Conservation (phyloP, 2,888 invertebrate species). For the Branchipolynoe longqiensis region DNA sequence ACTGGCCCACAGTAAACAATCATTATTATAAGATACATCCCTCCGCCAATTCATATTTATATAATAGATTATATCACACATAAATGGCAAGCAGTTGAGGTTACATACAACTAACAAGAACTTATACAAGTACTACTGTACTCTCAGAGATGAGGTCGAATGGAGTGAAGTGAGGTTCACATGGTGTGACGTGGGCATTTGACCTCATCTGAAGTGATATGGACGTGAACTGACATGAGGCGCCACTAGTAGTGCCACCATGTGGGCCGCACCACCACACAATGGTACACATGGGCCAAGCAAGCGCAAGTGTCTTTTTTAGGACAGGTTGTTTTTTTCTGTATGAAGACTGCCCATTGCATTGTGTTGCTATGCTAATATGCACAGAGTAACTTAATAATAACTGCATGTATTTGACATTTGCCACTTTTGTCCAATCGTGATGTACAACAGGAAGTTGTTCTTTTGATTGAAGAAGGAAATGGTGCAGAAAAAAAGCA, state of each 20-base stretch:
- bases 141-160: conserved; percentile 3
- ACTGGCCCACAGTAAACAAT: too few species aligned
- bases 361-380: conserved; percentile 59
- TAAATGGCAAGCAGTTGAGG: conserved; percentile 24
- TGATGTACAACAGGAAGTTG: not conserved
- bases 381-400: conserved; percentile 46
- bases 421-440: not conserved
- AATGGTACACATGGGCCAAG: not conserved
- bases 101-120: conserved; percentile 12
- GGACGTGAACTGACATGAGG: conserved; percentile 50
- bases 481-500: too few species aligned
- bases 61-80: too few species aligned
- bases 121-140: conserved; percentile 18
- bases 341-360: conserved; percentile 55
- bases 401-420: conserved; percentile 51
- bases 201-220: conserved; percentile 54
- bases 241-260: not conserved
- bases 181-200: not conserved
- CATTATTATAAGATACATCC: too few species aligned
- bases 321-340: conserved; percentile 54
- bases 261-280: not conserved
- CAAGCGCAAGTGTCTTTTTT: not conserved
- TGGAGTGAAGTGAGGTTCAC: conserved; percentile 35
- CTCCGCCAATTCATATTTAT: too few species aligned
- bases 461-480: too few species aligned